A percentile compares a stretch with the other conserved stretches of the same genome.
phyloP scores from a whole-genome alignment of 2,888 invertebrate species.

The Uropetala carovei region DNA sequence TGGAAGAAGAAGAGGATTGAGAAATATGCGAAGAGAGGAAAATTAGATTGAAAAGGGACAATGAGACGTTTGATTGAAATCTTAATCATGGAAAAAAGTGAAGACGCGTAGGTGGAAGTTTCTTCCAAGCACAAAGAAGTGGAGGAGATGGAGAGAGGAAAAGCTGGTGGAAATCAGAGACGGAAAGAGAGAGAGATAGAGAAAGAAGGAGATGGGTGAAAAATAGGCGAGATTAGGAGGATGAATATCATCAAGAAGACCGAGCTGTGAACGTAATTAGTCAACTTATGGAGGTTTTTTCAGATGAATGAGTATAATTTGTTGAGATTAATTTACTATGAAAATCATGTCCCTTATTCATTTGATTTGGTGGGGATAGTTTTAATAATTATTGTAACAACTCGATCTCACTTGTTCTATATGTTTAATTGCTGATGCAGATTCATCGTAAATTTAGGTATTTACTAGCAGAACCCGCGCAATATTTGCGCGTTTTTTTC shows the following conservation, averaged over 20 bases:
- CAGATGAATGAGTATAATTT: neutral
- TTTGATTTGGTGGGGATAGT: too few relatives aligned
- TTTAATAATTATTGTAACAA: too few relatives aligned
- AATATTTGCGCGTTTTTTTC: too few relatives aligned
- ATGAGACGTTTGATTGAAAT: constrained; percentile 43
- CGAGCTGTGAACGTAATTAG: constrained; percentile 14
- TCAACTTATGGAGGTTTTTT: constrained; percentile 36
- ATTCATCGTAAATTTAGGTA: too few relatives aligned
- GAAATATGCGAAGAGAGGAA: neutral
- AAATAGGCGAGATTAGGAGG: neutral
- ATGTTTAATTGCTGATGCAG: too few relatives aligned
- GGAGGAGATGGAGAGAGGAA: neutral
- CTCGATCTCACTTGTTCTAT: too few relatives aligned
- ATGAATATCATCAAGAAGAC: neutral
- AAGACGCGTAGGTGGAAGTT: neutral
- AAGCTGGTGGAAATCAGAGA: neutral
- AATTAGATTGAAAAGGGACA: neutral
- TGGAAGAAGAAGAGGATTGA: neutral
- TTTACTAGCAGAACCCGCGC: too few relatives aligned
- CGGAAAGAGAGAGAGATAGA: neutral
- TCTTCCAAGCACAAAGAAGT: neutral
- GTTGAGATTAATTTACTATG: constrained; percentile 6
- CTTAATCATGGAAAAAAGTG: constrained; percentile 18
- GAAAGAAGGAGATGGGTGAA: neutral
- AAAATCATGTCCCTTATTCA: too few relatives aligned